phyloP scores from a whole-genome alignment of 2,113 vertebrate species.

The Himantopus leucocephalus region DNA sequence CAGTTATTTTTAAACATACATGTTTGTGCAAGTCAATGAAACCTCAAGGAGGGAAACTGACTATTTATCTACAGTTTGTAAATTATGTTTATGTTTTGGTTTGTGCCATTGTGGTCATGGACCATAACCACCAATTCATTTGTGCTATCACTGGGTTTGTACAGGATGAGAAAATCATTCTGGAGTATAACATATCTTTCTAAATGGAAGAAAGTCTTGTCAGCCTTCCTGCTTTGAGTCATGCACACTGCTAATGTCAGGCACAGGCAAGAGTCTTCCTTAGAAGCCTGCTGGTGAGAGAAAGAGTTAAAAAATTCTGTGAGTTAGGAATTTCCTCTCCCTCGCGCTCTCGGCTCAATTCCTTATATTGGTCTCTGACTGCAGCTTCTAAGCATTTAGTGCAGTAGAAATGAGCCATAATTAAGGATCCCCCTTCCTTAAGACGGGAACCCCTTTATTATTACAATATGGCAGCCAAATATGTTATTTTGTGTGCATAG shows the following conservation, averaged over 20 bases:
- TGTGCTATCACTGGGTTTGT: not conserved
- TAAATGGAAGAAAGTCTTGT: not conserved
- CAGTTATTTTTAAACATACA: not conserved
- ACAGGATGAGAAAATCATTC: not conserved
- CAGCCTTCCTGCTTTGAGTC: not conserved
- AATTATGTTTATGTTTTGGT: not conserved
- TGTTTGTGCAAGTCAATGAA: not conserved
- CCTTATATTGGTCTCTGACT: not conserved
- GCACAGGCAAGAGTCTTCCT: not conserved
- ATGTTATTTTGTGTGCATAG: not conserved
- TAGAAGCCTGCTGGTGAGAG: not conserved
- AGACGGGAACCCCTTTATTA: not conserved
- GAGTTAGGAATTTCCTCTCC: not conserved
- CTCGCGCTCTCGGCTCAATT: not conserved
- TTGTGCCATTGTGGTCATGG: not conserved
- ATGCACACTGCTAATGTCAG: not conserved
- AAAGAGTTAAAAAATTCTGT: not conserved
- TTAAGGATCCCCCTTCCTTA: not conserved
- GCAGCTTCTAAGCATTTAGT: not conserved
- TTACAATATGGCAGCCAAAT: not conserved
- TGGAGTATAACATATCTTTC: not conserved
- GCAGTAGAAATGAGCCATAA: not conserved
- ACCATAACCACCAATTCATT: not conserved
- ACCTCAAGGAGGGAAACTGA: not conserved
- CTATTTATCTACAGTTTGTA: not conserved